phyloP scores from a whole-genome alignment of 2,797 vertebrate species.

The Neosalanx taihuensis region DNA sequence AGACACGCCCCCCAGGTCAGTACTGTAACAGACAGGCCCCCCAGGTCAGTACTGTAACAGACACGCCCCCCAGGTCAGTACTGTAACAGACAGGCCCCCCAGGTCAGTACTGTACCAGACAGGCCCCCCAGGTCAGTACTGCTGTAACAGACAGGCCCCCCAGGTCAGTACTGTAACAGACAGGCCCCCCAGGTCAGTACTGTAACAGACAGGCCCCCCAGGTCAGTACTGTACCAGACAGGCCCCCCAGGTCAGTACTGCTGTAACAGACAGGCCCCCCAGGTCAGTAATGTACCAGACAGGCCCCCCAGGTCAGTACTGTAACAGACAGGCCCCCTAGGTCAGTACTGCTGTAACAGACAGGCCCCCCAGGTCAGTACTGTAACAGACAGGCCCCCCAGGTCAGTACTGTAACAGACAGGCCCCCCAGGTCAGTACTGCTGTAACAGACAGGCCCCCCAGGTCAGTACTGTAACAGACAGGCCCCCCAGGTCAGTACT shows the following conservation, averaged over 20 bases:
- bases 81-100: neutral
- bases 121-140: slow-evolving; percentile 1
- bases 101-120: neutral
- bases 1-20: slow-evolving; percentile 80
- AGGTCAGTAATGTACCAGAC: slow-evolving; percentile 3
- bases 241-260: slow-evolving; percentile 75
- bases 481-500: too few species aligned
- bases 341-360: neutral
- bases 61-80: slow-evolving; percentile 3
- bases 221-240: too few species aligned
- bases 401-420: slow-evolving; percentile 54
- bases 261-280: too few species aligned
- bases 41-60: slow-evolving; percentile 7
- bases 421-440: slow-evolving; percentile 43
- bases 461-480: slow-evolving; percentile 2
- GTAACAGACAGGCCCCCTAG: neutral
- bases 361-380: slow-evolving; percentile 1
- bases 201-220: slow-evolving; percentile 65
- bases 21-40: neutral
- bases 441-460: neutral
- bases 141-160: neutral
- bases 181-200: neutral
- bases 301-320: neutral
- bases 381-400: neutral
- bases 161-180: neutral